Evolutionary conservation across 2,888 invertebrate species (phyloP).

Genomic region (Eupithecia subumbrata): DNA sequence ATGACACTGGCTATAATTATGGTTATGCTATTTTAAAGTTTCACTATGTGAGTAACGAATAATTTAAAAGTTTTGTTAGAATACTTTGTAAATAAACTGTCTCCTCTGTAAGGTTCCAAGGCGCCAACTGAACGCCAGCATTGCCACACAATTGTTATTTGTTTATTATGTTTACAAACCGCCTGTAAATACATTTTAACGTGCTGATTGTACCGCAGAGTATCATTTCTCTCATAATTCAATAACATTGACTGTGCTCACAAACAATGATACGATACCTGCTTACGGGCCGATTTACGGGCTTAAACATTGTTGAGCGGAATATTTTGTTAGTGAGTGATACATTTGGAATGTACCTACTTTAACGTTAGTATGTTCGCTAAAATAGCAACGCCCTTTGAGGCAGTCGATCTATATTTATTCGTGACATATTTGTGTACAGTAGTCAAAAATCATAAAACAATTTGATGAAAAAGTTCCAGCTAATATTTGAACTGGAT

Average conservation of each 20-base stretch:
- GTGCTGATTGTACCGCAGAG: slow-evolving; percentile 53
- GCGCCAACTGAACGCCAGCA: slow-evolving; percentile 58
- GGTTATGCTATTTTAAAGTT: not conserved
- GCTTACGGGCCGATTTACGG: not conserved
- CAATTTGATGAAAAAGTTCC: too few relatives aligned
- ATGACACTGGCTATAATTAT: not conserved
- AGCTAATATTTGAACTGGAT: too few relatives aligned
- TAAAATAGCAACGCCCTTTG: too few relatives aligned
- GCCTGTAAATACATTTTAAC: slow-evolving; percentile 61
- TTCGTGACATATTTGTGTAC: too few relatives aligned
- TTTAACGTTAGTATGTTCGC: too few relatives aligned
- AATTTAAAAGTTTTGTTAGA: not conserved
- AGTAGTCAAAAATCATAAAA: too few relatives aligned
- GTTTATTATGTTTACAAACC: slow-evolving; percentile 74
- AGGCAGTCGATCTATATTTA: too few relatives aligned
- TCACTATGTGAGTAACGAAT: not conserved
- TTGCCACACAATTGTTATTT: slow-evolving; percentile 52
- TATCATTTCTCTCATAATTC: slow-evolving; percentile 45
- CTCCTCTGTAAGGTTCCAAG: slow-evolving; percentile 52
- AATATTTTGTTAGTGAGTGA: too few relatives aligned
- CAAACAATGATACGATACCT: not conserved
- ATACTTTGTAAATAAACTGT: not conserved
- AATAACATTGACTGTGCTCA: slow-evolving; percentile 36
- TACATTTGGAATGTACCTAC: too few relatives aligned
- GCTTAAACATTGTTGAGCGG: not conserved